Conservation (phyloP, 2,888 invertebrate genomes). For the Odontomyia ornata region DNA sequence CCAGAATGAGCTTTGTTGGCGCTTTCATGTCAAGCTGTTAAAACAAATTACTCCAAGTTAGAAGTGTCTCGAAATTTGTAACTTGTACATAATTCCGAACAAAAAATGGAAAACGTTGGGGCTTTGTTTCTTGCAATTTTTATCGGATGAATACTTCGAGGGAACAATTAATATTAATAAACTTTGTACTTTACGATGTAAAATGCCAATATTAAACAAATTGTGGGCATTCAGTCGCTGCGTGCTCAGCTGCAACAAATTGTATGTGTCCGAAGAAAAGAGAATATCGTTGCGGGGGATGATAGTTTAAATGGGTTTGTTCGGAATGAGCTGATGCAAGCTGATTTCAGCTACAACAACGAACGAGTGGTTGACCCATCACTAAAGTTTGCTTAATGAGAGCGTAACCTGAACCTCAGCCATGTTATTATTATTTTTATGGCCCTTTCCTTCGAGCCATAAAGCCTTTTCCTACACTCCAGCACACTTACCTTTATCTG, state of each 20-base stretch:
- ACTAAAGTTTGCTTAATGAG: conserved; percentile 69
- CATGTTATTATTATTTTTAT: no score
- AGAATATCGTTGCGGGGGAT: conserved; percentile 68
- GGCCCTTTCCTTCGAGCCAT: no score
- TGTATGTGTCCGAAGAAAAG: conserved; percentile 65
- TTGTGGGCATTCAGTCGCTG: conserved; percentile 69
- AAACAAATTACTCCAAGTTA: conserved; percentile 66
- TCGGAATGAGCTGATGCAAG: conserved; percentile 70
- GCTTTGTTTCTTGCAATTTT: conserved; percentile 66
- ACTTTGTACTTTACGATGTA: conserved; percentile 67
- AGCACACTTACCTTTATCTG: no score
- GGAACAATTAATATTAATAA: conserved; percentile 68
- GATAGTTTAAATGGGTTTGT: conserved; percentile 70
- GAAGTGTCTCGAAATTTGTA: conserved; percentile 68
- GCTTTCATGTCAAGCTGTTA: conserved; percentile 69
- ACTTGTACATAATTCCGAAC: conserved; percentile 72
- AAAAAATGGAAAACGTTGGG: conserved; percentile 68
- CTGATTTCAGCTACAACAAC: conserved; percentile 69
- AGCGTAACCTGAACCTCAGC: conserved; percentile 72
- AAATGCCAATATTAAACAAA: conserved; percentile 66
- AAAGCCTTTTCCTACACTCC: no score
- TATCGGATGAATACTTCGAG: conserved; percentile 59
- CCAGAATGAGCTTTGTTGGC: conserved; percentile 60
- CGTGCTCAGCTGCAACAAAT: conserved; percentile 69
- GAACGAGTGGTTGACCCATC: conserved; percentile 68